These are phyloP conservation scores for Trichopria drosophilae DNA, from an alignment of 2,888 invertebrate species.

Conservation along the genomic window DNA sequence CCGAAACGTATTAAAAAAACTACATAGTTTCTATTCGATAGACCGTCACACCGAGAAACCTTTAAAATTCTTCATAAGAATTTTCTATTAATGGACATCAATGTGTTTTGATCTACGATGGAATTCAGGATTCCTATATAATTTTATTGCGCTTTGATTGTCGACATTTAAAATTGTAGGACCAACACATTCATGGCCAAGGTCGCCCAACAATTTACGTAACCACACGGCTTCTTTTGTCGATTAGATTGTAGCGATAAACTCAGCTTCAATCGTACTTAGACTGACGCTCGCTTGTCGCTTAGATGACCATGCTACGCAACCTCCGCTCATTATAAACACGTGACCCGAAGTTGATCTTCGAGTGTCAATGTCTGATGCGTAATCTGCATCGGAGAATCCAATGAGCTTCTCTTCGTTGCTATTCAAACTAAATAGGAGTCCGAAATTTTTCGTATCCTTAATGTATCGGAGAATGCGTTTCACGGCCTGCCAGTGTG, in stretches of 20 bases:
- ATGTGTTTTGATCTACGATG: too few relatives aligned
- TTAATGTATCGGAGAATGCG: constrained; percentile 25
- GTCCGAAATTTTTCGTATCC: constrained; percentile 20
- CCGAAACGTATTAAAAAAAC: too few relatives aligned
- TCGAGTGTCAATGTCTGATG: constrained; percentile 29
- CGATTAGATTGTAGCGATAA: constrained; percentile 37
- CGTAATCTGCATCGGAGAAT: constrained; percentile 34
- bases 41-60: too few relatives aligned
- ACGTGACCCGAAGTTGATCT: constrained; percentile 37
- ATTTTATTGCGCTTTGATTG: constrained; percentile 34
- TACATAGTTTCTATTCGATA: too few relatives aligned
- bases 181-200: constrained; percentile 20
- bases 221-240: constrained; percentile 38
- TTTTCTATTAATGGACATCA: too few relatives aligned
- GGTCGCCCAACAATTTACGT: constrained; percentile 34
- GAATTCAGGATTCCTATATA: constrained; percentile 38
- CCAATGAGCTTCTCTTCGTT: too few relatives aligned
- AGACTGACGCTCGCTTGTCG: constrained; percentile 33
- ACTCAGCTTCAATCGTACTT: constrained; percentile 40
- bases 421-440: constrained; percentile 15
- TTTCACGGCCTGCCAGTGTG: too few relatives aligned
- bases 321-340: constrained; percentile 29
- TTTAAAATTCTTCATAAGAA: too few relatives aligned
- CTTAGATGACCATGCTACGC: constrained; percentile 36
- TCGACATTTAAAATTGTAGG: constrained; percentile 38